phyloP scores from a whole-genome alignment of 1,140 invertebrate species.

The Caenorhabditis elegans region WBcel235 BX284606.5:4317001-4317500 shows the following conservation, averaged over 20 bases:
- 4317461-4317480: no score
- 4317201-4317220: neutral
- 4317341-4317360: neutral
- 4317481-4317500: no score
- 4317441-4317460: no score
- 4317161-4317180: no score
- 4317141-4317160: no score
- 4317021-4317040: neutral
- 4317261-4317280: conserved; percentile 1
- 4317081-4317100: neutral
- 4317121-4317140: no score
- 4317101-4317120: neutral
- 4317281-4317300: conserved; percentile 27
- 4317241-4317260: neutral
- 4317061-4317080: neutral
- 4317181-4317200: neutral
- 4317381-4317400: no score
- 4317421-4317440: no score
- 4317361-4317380: neutral
- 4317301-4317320: neutral
- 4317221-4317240: neutral
- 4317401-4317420: no score
- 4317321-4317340: conserved; percentile 26
- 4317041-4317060: neutral
- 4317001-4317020: neutral